Conservation (phyloP, 2,113 vertebrate species). For the Austrofundulus limnaeus region DNA sequence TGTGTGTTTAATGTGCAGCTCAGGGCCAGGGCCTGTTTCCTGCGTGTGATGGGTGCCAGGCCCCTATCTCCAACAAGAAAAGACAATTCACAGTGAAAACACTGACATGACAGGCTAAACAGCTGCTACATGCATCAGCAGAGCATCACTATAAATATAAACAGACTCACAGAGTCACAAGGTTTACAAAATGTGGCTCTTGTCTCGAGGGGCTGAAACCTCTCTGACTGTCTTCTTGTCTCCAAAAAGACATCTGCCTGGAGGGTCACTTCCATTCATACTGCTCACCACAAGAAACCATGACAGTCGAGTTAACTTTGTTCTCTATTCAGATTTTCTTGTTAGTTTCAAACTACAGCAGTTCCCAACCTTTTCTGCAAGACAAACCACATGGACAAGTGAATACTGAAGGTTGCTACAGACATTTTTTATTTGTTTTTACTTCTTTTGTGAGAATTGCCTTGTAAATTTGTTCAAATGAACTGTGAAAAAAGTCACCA, state of each 20-base stretch:
- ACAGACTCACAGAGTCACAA: constrained; percentile 36
- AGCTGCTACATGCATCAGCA: constrained; percentile 55
- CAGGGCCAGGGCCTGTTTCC: constrained; percentile 73
- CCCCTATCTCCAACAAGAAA: constrained; percentile 35
- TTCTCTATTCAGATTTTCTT: no score
- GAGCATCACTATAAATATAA: constrained; percentile 47
- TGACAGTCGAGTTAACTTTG: no score
- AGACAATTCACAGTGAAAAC: constrained; percentile 41
- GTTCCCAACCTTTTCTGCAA: no score
- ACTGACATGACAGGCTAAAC: constrained; percentile 40
- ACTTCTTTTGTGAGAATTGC: no score
- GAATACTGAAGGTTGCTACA: no score
- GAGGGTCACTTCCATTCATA: constrained; percentile 4
- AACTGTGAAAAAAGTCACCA: no score
- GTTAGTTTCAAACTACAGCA: no score
- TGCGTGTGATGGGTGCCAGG: constrained; percentile 80
- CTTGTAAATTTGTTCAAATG: no score
- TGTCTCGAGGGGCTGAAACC: constrained; percentile 19
- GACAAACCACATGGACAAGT: no score
- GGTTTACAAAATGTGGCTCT: constrained; percentile 47
- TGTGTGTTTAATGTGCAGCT: constrained; percentile 74
- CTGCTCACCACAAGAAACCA: no score
- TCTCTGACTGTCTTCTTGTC: constrained; percentile 14
- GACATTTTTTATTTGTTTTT: no score
- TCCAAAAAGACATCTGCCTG: constrained; percentile 14